Conservation (phyloP, 2,113 vertebrate genomes). For the Engraulis encrasicolus region DNA sequence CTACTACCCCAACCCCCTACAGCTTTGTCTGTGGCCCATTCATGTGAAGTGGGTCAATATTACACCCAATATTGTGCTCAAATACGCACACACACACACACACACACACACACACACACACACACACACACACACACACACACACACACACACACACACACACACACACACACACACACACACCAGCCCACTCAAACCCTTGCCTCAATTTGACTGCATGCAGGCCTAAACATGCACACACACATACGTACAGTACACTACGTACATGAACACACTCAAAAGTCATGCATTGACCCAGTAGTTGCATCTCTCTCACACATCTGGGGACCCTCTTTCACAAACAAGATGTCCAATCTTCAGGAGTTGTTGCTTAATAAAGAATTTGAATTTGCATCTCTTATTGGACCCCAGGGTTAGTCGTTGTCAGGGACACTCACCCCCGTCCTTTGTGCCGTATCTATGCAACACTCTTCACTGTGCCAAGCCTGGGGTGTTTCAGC, state of each 20-base stretch:
- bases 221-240: neutral
- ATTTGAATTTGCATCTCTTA: too few relatives aligned
- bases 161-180: neutral
- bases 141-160: neutral
- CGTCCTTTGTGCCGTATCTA: neutral
- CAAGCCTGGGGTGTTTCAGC: too few relatives aligned
- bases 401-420: neutral
- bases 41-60: slow-evolving; percentile 30
- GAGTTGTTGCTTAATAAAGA: too few relatives aligned
- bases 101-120: neutral
- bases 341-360: too few relatives aligned
- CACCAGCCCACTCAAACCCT: neutral
- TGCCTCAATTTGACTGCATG: too few relatives aligned
- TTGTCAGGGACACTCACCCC: neutral
- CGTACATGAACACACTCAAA: neutral
- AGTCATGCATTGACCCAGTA: neutral
- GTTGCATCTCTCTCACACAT: neutral
- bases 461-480: neutral
- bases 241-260: too few relatives aligned
- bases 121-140: neutral
- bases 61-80: too few relatives aligned
- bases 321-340: too few relatives aligned
- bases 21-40: slow-evolving; percentile 15
- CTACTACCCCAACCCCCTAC: neutral
- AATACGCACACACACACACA: neutral